Evolutionary conservation across 30 jellyfish, hydroid and myxozoan genomes (phyloP).

Genomic region (Pseudorhiza aurosa): DNA sequence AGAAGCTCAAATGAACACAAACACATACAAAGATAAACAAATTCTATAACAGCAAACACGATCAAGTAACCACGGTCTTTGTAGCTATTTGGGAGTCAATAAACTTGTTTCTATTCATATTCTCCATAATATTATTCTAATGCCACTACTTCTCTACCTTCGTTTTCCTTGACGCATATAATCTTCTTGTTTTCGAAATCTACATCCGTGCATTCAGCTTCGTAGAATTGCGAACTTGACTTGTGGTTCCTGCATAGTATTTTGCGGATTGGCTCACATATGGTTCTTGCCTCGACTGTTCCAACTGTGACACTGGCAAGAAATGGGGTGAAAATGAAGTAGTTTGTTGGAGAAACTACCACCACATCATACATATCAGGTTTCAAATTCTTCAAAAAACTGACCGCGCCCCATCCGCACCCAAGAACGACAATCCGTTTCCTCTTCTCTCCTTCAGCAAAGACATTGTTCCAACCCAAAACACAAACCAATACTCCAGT

Average conservation of each 20-base stretch:
- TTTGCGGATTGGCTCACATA: slow-evolving; percentile 94
- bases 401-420: slow-evolving; percentile 99
- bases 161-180: slow-evolving; percentile 59
- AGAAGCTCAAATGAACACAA: no score
- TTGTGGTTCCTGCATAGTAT: slow-evolving; percentile 66
- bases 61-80: no score
- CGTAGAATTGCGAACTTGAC: slow-evolving; percentile 66
- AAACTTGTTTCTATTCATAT: no score
- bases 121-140: no score
- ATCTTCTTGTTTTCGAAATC: slow-evolving; percentile 73
- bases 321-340: slow-evolving; percentile 92
- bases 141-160: no score
- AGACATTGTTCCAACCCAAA: slow-evolving; percentile 37
- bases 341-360: slow-evolving; percentile 93
- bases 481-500: slow-evolving; percentile 41
- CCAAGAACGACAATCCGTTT: slow-evolving; percentile 90
- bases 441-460: slow-evolving; percentile 53
- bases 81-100: no score
- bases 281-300: slow-evolving; percentile 90
- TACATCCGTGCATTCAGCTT: slow-evolving; percentile 91
- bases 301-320: slow-evolving; percentile 99
- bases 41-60: no score
- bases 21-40: no score
- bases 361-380: slow-evolving; percentile 83
- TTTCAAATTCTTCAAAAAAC: slow-evolving; percentile 79